Evolutionary conservation across 2,888 invertebrate genomes (phyloP).

Genomic region (Aphodius sticticus): DNA sequence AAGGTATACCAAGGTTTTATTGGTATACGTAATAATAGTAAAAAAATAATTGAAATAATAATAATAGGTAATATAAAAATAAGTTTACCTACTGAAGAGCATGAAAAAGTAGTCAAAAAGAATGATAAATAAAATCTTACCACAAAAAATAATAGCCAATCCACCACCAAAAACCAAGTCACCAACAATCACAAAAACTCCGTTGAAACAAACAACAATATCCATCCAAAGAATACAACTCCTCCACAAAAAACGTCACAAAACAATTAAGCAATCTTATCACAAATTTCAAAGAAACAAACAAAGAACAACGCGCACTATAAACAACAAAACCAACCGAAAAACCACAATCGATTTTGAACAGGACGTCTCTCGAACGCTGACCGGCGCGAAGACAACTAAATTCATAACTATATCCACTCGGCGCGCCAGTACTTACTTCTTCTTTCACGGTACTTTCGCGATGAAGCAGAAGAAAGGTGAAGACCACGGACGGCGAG

Average conservation of each 20-base stretch:
- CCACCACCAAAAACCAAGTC: no score
- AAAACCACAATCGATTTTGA: not conserved
- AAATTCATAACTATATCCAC: not conserved
- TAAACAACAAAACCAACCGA: not conserved
- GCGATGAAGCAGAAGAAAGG: constrained; percentile 24
- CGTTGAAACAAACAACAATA: not conserved
- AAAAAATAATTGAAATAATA: no score
- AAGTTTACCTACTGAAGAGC: no score
- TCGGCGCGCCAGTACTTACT: not conserved
- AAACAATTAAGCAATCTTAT: not conserved
- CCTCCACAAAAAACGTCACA: not conserved
- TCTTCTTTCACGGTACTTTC: constrained; percentile 9
- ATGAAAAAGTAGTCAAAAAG: no score
- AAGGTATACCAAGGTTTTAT: no score
- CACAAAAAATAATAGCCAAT: no score
- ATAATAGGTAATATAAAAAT: no score
- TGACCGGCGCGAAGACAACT: not conserved
- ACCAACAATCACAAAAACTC: not conserved
- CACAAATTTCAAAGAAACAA: not conserved
- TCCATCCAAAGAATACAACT: not conserved
- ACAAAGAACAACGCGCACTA: not conserved
- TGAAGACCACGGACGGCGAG: not conserved
- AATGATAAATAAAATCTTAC: no score
- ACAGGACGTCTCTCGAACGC: not conserved
- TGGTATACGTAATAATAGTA: no score